Percentiles rank a stretch among this genome's conserved stretches.
phyloP scores from a whole-genome alignment of 2,797 vertebrate species.

The Helicolenus hilgendorfi region DNA sequence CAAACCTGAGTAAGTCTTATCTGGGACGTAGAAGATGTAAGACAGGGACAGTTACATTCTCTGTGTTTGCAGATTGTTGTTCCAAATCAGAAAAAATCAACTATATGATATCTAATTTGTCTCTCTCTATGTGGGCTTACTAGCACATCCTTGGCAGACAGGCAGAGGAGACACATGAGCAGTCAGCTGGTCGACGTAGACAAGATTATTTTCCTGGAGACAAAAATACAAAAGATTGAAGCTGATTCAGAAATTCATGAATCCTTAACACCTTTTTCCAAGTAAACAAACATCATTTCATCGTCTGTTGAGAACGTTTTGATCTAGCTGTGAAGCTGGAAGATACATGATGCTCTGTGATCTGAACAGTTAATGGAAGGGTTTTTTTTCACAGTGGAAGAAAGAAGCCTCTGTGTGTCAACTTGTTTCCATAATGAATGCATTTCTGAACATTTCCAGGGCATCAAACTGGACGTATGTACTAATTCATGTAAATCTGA shows the following conservation, averaged over 20 bases:
- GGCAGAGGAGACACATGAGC: constrained; percentile 79
- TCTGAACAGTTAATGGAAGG: no score
- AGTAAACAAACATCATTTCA: neutral
- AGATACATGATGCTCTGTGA: neutral
- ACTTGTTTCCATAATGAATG: neutral
- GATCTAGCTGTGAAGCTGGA: neutral
- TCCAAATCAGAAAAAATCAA: neutral
- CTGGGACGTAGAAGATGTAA: constrained; percentile 71
- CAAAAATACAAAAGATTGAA: neutral
- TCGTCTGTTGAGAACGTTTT: neutral
- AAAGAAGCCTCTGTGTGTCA: neutral
- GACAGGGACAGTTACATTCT: neutral
- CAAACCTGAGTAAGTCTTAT: constrained; percentile 78
- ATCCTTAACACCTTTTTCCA: neutral
- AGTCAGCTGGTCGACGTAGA: constrained; percentile 85
- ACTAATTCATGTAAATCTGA: neutral
- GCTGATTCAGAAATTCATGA: neutral
- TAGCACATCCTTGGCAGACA: constrained; percentile 83
- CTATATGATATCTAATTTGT: neutral
- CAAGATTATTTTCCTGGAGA: constrained; percentile 77
- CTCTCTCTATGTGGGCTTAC: constrained; percentile 50
- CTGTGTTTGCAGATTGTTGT: neutral
- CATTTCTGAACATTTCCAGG: neutral
- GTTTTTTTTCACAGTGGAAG: neutral
- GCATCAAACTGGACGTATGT: neutral